Conservation (phyloP, 53 echinoderm and acorn worm genomes). For the Actinopyga echinites region DNA sequence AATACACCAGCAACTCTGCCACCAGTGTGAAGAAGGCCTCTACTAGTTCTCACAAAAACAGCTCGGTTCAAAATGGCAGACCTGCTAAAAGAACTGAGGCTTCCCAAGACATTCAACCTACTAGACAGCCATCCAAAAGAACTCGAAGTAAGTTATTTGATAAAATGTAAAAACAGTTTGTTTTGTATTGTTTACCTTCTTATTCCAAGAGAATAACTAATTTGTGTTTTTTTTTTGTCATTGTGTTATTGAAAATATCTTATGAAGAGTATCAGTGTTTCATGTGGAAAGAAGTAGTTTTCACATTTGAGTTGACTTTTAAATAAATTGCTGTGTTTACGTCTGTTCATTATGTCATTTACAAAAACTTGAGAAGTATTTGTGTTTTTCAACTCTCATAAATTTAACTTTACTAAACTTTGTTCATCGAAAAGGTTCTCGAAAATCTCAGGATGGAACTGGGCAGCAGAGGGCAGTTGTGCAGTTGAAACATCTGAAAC, state of each 20-base stretch:
- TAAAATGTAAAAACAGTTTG: no score
- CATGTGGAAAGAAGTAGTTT: no score
- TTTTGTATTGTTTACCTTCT: no score
- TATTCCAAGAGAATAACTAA: no score
- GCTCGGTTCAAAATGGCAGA: constrained; percentile 11
- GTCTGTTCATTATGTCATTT: no score
- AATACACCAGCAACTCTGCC: background rate
- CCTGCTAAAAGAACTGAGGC: no score
- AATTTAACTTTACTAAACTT: background rate
- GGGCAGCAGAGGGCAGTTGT: constrained; percentile 13
- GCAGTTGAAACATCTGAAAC: constrained; percentile 39
- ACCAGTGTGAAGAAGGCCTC: background rate
- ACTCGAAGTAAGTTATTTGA: background rate
- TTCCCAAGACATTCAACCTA: no score
- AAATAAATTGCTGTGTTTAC: no score
- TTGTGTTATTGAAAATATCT: no score
- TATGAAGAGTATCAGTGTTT: no score
- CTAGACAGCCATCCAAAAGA: background rate
- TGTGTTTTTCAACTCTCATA: background rate
- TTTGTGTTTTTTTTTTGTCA: no score
- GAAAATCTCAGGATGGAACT: background rate
- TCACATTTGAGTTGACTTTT: no score
- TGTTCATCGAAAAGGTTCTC: background rate
- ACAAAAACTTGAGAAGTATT: background rate
- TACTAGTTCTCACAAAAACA: constrained; percentile 4